These are phyloP conservation scores for Holacanthella duospinosa DNA, from an alignment of 2,888 invertebrate species.

Conservation along the genomic window DNA sequence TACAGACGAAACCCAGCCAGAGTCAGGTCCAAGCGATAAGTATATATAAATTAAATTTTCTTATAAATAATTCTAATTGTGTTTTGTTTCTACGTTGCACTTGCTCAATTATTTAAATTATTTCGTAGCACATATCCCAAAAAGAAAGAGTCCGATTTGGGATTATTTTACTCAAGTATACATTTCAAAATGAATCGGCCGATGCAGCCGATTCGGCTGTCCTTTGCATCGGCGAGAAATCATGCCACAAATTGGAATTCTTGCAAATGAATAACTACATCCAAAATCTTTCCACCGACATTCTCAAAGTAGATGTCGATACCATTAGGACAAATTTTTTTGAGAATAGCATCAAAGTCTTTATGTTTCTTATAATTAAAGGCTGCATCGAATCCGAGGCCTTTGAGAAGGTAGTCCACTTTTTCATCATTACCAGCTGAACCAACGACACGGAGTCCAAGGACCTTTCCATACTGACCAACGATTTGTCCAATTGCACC, in stretches of 20 bases:
- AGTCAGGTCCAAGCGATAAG: too few species aligned
- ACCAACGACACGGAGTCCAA: conserved; percentile 13
- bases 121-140: too few species aligned
- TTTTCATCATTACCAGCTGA: conserved; percentile 12
- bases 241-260: conserved; percentile 16
- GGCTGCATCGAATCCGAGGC: conserved; percentile 12
- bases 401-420: conserved; percentile 11
- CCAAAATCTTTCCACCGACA: conserved; percentile 13
- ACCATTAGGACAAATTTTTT: conserved; percentile 13
- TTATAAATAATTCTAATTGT: too few species aligned
- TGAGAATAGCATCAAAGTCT: conserved; percentile 11
- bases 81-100: too few species aligned
- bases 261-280: conserved; percentile 9
- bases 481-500: conserved; percentile 13
- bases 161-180: too few species aligned
- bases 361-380: conserved; percentile 15
- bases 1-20: too few species aligned
- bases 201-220: too few species aligned
- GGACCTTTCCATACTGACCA: conserved; percentile 12
- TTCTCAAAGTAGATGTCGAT: conserved; percentile 18
- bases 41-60: too few species aligned
- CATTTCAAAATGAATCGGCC: too few species aligned
- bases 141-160: too few species aligned
- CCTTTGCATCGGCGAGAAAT: too few species aligned
- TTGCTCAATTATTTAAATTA: too few species aligned